These are phyloP conservation scores for Pipra filicauda DNA, from an alignment of 2,113 vertebrate species.

Conservation along the genomic window DNA sequence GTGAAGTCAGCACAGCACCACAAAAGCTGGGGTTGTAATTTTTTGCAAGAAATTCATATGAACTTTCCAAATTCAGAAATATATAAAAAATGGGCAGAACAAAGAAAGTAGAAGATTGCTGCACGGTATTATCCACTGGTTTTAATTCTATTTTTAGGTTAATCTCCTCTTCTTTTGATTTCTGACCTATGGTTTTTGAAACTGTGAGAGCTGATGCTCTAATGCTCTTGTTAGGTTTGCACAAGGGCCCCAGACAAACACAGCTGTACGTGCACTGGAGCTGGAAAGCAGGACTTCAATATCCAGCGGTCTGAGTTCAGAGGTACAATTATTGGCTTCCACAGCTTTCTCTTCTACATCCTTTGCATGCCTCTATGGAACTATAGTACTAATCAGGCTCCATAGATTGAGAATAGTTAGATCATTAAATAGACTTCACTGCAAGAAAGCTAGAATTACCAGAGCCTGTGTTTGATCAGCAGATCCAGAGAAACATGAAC, in stretches of 20 bases:
- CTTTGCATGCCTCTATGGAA: not conserved
- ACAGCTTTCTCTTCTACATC: not conserved
- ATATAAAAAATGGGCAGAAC: not conserved
- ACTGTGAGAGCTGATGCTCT: not conserved
- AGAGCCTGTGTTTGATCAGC: not conserved
- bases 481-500: not conserved
- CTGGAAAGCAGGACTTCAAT: not conserved
- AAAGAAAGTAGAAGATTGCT: not conserved
- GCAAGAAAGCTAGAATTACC: not conserved
- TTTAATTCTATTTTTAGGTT: not conserved
- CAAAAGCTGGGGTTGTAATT: not conserved
- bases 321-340: not conserved
- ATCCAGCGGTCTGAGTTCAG: not conserved
- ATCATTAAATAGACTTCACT: not conserved
- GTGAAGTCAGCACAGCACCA: not conserved
- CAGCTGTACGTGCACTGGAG: accelerated
- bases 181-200: not conserved
- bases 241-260: not conserved
- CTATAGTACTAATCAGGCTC: not conserved
- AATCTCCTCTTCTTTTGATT: not conserved
- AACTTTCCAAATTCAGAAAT: not conserved
- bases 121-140: not conserved
- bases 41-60: not conserved
- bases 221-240: not conserved
- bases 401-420: not conserved